Base-by-base conservation (phyloP, 2,888 invertebrate genomes). In the Drosophila tripunctata region DNA sequence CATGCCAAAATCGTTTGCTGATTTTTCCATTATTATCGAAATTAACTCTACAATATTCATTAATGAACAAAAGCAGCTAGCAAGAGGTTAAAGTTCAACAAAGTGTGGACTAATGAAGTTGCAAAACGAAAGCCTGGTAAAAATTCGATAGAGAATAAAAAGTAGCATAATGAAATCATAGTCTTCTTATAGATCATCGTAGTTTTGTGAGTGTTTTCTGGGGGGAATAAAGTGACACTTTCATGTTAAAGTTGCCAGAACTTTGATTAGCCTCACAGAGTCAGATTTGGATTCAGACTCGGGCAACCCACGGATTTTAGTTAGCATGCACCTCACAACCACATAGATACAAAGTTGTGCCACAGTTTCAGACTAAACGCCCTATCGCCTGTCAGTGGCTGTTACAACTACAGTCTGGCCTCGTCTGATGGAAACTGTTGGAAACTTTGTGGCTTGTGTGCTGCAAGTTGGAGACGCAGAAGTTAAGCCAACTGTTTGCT, bases 401-500 rank as follows among this genome's bases (percentile, higher is more conserved):
- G n/a, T n/a, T n/a, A n/a, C 51, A 41, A 27, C 30, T 27, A 4
- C 19, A 21, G 7, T 31, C 22, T 40, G 48, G 14, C 14, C 12
- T 56, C 19, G n/a, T 3, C 31, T 48, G 48, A 5, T 22, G 24
- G 56, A 51, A n/a, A 21, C 45, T 21, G 17, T 27, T 15, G 22
- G 35, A 30, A 69, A 66, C 54, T 40, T 36, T 38, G 50, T 14
- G 50, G 14, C 19, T 22, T 27, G 27, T 27, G 21, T 41, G 41
- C 21, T 12, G 45, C 22, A 24, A 55, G 58, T 54, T 22, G 27
- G 1, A 41, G 51, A 47, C 15, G 61, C 31, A 35, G 50, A 68
- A 84, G 82, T 80, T 78, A 81, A 80, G 75, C 79, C 76, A 84
- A 82, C 76, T 82, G 79, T 83, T 85, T 76, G 81, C 83, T 58